Evolutionary conservation across 2,113 vertebrate genomes (phyloP).

Genomic region (Nycticorax nycticorax): DNA sequence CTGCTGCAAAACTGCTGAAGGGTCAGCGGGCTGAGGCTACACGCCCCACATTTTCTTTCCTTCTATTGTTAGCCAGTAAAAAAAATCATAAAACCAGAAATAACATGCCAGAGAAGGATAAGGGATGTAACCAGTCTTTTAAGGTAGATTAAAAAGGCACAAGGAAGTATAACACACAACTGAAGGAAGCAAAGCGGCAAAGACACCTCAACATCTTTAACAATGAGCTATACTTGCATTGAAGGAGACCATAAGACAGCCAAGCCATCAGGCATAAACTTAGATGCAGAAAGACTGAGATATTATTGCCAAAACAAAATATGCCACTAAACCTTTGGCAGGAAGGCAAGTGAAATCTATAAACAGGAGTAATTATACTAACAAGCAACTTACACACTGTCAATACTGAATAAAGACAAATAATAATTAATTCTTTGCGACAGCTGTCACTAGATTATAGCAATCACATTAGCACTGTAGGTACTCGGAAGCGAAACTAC

Average conservation of each 20-base stretch:
- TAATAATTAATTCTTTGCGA: slow-evolving; percentile 41
- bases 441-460: slow-evolving; percentile 32
- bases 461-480: slow-evolving; percentile 7
- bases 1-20: background rate
- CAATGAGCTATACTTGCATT: background rate
- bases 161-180: slow-evolving; percentile 41
- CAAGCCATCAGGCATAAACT: background rate
- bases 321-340: slow-evolving; percentile 5
- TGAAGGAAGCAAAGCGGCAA: slow-evolving; percentile 47
- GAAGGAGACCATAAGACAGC: background rate
- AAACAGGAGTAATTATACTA: slow-evolving; percentile 36
- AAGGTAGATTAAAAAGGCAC: slow-evolving; percentile 45
- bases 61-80: slow-evolving; percentile 41
- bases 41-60: slow-evolving; percentile 30
- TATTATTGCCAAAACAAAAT: background rate
- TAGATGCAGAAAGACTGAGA: background rate
- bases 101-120: slow-evolving; percentile 6
- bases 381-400: background rate
- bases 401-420: slow-evolving; percentile 42
- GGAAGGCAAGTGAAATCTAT: background rate
- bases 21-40: background rate
- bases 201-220: background rate
- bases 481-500: background rate
- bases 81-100: slow-evolving; percentile 22
- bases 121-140: slow-evolving; percentile 19